These are phyloP conservation scores for Masticophis lateralis DNA, from an alignment of 2,797 vertebrate species.

Conservation along the genomic window DNA sequence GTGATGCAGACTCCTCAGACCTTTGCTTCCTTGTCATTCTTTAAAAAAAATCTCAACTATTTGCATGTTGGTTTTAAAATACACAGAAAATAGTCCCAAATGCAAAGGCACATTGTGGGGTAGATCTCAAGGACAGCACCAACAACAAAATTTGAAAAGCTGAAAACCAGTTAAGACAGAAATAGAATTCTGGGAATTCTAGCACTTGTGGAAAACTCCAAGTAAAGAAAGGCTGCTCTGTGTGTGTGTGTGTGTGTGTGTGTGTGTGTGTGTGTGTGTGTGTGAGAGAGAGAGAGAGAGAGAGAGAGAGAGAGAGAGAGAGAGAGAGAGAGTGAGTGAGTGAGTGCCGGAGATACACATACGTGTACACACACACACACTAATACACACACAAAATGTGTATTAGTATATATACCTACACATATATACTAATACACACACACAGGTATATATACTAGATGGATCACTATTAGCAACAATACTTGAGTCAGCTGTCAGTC, in stretches of 20 bases:
- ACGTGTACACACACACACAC: too few relatives aligned
- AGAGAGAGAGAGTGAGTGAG: too few relatives aligned
- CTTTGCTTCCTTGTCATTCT: background rate
- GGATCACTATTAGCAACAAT: background rate
- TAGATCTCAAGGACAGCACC: background rate
- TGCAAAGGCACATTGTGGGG: background rate
- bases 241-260: too few relatives aligned
- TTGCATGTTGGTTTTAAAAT: background rate
- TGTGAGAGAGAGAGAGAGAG: too few relatives aligned
- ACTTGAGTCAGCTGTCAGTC: background rate
- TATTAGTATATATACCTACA: too few relatives aligned
- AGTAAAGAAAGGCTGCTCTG: background rate
- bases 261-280: too few relatives aligned
- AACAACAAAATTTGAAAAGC: background rate
- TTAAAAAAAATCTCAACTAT: background rate
- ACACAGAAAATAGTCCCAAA: background rate
- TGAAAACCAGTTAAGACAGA: background rate
- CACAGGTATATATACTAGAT: too few relatives aligned
- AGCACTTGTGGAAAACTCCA: background rate
- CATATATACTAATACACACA: too few relatives aligned
- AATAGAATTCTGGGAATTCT: background rate
- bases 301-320: too few relatives aligned
- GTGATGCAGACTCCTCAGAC: background rate
- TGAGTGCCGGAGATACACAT: too few relatives aligned
- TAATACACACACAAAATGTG: too few relatives aligned